Evolutionary conservation across 2,113 vertebrate genomes (phyloP), one percentile per base, ranked within the genome.

Genomic region (Daphoenositta chrysoptera): DNA sequence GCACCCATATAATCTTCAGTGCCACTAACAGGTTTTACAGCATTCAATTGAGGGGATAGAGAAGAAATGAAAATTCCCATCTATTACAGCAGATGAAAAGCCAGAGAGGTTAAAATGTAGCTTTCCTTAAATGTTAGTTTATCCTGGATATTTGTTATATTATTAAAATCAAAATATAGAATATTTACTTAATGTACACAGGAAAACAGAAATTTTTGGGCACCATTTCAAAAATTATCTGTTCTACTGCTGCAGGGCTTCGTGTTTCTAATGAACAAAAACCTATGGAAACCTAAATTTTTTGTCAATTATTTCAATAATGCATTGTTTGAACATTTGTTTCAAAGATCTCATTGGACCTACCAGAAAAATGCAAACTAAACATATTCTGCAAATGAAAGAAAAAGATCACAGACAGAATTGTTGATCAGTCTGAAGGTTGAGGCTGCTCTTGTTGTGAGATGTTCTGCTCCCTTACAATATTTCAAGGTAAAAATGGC

Each of bases 1-100:
- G 71, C 45, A 22, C 19, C 30, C 35, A 0, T 6, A 57, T 93
- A 84, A 96, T 83, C 95, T 82, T 13, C 82, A 72, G 78, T 80
- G 70, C 83, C 84, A 85, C 93, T 89, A 89, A 91, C 66, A 79
- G 95, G 66, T 89, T 93, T 95, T 94, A 35, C 17, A 93, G 57
- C 57, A n/a, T 48, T 68, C n/a, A 82, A 22, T 2, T n/a, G 73
- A 87, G 61, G 76, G 89, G 78, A 87, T 39, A 39, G 53, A 93
- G 54, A 42, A 78, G 64, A 44, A 92, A 39, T 7, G 61, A 92
- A 93, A 95, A 90, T 77, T 80, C 84, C 33, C 54, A 80, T 91
- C 30, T 90, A 80, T 76, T 87, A 39, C 27, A 79, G 57, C 17
- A 83, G 33, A 69, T 65, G 31, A 85, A 78, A 72, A 89, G 28